Base-by-base conservation (phyloP, 2,888 invertebrate species). In the Ecliptopera silaceata region DNA sequence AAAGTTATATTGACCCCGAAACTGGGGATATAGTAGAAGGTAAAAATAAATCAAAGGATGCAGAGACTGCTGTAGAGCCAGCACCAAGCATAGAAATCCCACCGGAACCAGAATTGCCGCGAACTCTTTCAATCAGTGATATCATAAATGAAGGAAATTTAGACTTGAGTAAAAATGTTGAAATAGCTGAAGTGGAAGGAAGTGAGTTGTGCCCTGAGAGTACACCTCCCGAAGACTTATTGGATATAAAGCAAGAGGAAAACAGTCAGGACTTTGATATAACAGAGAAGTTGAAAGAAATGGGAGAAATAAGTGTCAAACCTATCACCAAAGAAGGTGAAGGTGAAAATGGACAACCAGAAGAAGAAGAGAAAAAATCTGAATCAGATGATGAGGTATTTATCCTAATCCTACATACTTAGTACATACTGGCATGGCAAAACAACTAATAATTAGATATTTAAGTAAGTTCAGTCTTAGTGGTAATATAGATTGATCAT, bases 221-320 rank as follows among this genome's bases (percentile, higher is more conserved):
- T 12, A 44, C 47, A 68, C 75, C 80, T 41, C 75, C 83, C 31
- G 89, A 88, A 34, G 90, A 90, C 4, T 66, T 89, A 44, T 70
- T 91, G 60, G 81, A 79, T 56, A 78, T 88, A n/a, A 86, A 88
- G 68, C 80, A 85, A 60, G 89, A 89, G 43, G 88, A 88, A 22
- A 82, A 70, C 42, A 88, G 85, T 65, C 83, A 88, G 54, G 93
- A 94, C 67, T 92, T 92, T 75, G 93, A 93, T 72, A 92, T 93
- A 39, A 92, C 93, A 47, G 93, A 93, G 64, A 94, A 94, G 74
- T 75, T 93, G 43, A 93, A 93, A 73, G 93, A 94, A 79, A 93
- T 94, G 93, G 93, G 93, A 12, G 91, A 92, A 69, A 89, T 91
- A 32, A 91, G 90, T 80, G 88, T 87, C 4, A 90, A 88, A 62